These are phyloP conservation scores for Chrysodeixis includens DNA, from an alignment of 2,888 invertebrate genomes.

Conservation along the genomic window DNA sequence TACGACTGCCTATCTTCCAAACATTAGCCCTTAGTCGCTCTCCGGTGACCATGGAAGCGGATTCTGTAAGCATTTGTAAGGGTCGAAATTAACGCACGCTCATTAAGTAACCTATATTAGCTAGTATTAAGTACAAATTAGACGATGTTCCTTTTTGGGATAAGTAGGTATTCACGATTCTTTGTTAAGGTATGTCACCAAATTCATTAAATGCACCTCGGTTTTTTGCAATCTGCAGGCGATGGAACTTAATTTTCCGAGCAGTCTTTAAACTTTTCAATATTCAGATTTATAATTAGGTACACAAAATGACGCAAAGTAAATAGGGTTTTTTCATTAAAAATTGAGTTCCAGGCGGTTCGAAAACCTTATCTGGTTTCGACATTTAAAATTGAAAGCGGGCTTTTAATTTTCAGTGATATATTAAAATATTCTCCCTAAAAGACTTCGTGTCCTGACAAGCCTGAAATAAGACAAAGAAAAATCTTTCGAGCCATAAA, in stretches of 20 bases:
- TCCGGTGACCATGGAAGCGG: slow-evolving; percentile 33
- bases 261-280: not conserved
- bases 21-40: slow-evolving; percentile 36
- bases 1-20: slow-evolving; percentile 24
- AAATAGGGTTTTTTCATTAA: not conserved
- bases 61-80: slow-evolving; percentile 34
- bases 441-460: no score
- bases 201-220: no score
- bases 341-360: not conserved
- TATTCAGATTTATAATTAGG: not conserved
- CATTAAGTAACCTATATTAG: slow-evolving; percentile 7
- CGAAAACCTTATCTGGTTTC: not conserved
- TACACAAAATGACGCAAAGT: not conserved
- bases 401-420: no score
- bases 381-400: not conserved
- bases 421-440: no score
- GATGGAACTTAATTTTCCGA: not conserved
- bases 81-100: slow-evolving; percentile 46
- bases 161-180: not conserved
- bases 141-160: not conserved
- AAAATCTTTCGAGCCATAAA: no score
- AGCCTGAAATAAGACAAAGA: no score
- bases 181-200: not conserved
- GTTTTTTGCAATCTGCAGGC: not conserved
- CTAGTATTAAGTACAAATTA: not conserved